phyloP scores from a whole-genome alignment of 2,113 vertebrate genomes.

The Lasiurus cinereus region DNA sequence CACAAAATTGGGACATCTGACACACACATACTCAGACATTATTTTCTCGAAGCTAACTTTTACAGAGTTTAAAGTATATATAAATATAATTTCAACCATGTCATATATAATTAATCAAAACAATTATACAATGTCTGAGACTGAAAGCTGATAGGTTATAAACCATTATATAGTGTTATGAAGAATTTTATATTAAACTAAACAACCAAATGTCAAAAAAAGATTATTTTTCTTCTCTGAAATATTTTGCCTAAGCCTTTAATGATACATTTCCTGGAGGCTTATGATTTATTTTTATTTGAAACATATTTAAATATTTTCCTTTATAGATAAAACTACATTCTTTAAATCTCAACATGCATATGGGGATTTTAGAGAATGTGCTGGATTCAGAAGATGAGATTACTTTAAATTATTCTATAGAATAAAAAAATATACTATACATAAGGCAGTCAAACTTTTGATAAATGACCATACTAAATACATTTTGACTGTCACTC shows the following conservation, averaged over 20 bases:
- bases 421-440: slow-evolving; percentile 12
- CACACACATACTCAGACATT: no score
- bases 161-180: background rate
- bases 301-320: background rate
- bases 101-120: slow-evolving; percentile 12
- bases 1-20: background rate
- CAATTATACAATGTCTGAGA: background rate
- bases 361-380: background rate
- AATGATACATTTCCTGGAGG: background rate
- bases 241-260: slow-evolving; percentile 7
- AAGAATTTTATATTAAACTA: slow-evolving; percentile 11
- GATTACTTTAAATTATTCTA: background rate
- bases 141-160: background rate
- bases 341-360: background rate
- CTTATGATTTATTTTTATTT: background rate
- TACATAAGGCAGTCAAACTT: slow-evolving; percentile 2
- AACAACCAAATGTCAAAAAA: slow-evolving; percentile 17
- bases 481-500: slow-evolving; percentile 49
- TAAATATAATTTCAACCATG: background rate
- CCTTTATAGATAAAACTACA: background rate
- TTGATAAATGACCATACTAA: slow-evolving; percentile 50
- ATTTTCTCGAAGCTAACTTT: slow-evolving; percentile 5
- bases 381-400: slow-evolving; percentile 12
- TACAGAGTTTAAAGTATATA: background rate
- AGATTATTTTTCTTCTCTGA: slow-evolving; percentile 16